Evolutionary conservation across 2,888 invertebrate genomes (phyloP).

Genomic region (Synergus umbraculus): DNA sequence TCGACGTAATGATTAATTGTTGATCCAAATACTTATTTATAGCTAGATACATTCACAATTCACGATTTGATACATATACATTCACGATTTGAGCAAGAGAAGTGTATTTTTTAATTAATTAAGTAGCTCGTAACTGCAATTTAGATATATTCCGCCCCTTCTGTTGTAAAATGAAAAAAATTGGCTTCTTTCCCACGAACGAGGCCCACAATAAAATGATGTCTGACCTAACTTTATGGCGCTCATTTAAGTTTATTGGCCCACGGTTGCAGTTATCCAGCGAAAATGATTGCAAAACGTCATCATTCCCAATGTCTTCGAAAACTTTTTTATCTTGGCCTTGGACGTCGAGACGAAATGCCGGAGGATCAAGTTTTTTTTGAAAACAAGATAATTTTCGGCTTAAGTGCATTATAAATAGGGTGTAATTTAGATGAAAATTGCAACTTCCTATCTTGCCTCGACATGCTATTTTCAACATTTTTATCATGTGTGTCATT

Average conservation of each 20-base stretch:
- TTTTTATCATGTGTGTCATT: background rate
- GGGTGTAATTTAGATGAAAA: background rate
- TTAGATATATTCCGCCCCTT: background rate
- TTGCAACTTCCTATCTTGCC: background rate
- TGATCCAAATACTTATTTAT: background rate
- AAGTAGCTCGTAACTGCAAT: conserved; percentile 28
- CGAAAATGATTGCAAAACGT: conserved; percentile 27
- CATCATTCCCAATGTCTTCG: conserved; percentile 14
- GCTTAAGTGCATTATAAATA: background rate
- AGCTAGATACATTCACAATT: background rate
- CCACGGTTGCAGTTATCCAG: conserved; percentile 21
- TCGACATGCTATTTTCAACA: background rate
- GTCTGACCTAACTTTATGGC: conserved; percentile 33
- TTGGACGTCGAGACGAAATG: conserved; percentile 13
- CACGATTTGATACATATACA: background rate
- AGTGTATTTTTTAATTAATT: background rate
- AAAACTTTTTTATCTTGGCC: background rate
- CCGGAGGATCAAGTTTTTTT: conserved; percentile 6
- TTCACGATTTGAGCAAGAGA: background rate
- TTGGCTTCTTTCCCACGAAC: conserved; percentile 36
- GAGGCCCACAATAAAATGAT: conserved; percentile 32
- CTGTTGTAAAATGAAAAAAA: conserved; percentile 28
- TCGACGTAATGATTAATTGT: background rate
- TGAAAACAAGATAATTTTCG: background rate
- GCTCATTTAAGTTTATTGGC: conserved; percentile 33